phyloP scores from a whole-genome alignment of 2,888 invertebrate genomes.

The Rhorus exstirpatorius region DNA sequence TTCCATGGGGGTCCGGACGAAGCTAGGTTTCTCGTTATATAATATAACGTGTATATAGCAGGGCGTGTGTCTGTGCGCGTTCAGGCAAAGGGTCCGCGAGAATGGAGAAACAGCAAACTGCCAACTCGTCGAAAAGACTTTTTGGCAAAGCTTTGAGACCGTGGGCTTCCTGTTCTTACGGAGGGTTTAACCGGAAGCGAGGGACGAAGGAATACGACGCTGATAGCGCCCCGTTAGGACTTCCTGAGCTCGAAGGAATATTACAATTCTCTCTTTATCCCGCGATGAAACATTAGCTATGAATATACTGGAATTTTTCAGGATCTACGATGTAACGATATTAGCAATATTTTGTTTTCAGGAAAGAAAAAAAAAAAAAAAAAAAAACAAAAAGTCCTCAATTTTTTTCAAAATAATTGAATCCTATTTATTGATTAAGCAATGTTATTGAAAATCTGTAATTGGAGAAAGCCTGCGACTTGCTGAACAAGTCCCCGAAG shows the following conservation, averaged over 20 bases:
- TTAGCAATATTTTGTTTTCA: background rate
- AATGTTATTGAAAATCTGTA: too few species aligned
- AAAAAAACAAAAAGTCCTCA: too few species aligned
- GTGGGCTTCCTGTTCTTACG: slow-evolving; percentile 45
- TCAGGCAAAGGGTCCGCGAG: slow-evolving; percentile 4
- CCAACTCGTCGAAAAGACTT: slow-evolving; percentile 31
- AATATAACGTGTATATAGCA: slow-evolving; percentile 12
- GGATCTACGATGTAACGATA: background rate
- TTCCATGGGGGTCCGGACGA: slow-evolving; percentile 61
- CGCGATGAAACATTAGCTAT: slow-evolving; percentile 4
- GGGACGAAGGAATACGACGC: slow-evolving; percentile 55
- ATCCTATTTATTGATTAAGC: too few species aligned
- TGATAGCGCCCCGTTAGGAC: slow-evolving; percentile 48
- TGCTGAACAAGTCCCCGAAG: too few species aligned
- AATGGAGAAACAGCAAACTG: too few species aligned
- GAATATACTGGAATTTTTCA: slow-evolving; percentile 2
- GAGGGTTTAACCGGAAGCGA: slow-evolving; percentile 52
- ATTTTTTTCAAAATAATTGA: background rate
- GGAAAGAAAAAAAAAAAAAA: background rate
- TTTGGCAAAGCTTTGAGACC: slow-evolving; percentile 59
- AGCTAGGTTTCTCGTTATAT: slow-evolving; percentile 35
- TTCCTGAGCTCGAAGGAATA: slow-evolving; percentile 50
- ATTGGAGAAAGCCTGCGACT: too few species aligned
- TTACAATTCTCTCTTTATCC: background rate
- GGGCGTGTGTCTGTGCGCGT: slow-evolving; percentile 26